Base-by-base conservation (phyloP, 2,113 vertebrate species). In the Verasper variegatus region DNA sequence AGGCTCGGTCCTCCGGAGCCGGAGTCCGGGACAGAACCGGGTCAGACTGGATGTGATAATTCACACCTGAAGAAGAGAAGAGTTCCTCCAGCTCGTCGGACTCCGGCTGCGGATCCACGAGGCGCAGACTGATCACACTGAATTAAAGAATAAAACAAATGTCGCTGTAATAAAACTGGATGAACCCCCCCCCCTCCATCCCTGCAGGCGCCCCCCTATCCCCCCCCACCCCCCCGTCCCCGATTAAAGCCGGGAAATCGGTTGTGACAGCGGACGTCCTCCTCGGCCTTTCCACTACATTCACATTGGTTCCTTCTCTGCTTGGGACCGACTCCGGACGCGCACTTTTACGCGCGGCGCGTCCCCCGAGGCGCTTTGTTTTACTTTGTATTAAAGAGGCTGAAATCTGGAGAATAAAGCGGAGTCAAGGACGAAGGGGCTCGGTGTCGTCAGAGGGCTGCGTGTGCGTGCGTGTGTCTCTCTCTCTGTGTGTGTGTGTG, bases 231-330 rank as follows among this genome's bases (percentile, higher is more conserved):
- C 86, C 86, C 80, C 74, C 81, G 52, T 77, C 86, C 82, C n/a
- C 72, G 85, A 86, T 88, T 86, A 85, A 84, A 85, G 83, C 82
- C 54, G 72, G 70, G 71, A 90, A 94, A 94, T 91, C 35, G 88
- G 78, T 91, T 92, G 76, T 92, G 93, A 93, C 93, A 91, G 92
- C 89, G 73, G 89, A 84, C 89, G 87, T 91, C 92, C 89, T 88
- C 88, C 86, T 74, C 81, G 85, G 89, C 85, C 86, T 85, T 83
- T 78, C 86, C 42, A 17, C 87, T 87, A 88, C 88, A 86, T 92
- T 74, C 62, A 87, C 74, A 88, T 91, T 88, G 74, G 74, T 76
- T 77, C 90, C 86, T 88, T 86, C 82, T 88, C 83, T 80, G 90
- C 88, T 84, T 88, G 90, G 85, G 74, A 80, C 87, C 76, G 71